phyloP scores from a whole-genome alignment of 2,797 vertebrate species.

The Lycodopsis pacificus region DNA sequence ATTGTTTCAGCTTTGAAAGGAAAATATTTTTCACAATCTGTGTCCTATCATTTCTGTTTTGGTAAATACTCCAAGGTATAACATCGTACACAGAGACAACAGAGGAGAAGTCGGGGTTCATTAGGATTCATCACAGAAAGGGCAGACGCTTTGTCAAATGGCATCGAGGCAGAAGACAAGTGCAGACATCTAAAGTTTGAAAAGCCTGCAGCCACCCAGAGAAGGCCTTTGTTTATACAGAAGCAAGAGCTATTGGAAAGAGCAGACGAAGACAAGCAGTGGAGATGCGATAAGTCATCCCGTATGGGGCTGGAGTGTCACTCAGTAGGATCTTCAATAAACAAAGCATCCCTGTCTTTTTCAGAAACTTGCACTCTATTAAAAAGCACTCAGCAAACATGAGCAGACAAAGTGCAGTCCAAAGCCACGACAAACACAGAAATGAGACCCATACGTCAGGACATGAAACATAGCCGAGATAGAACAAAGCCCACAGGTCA shows the following conservation, averaged over 20 bases:
- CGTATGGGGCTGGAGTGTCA: constrained; percentile 15
- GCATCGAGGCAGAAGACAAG: constrained; percentile 37
- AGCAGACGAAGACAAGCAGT: neutral
- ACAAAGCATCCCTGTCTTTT: constrained; percentile 8
- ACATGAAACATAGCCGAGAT: constrained; percentile 32
- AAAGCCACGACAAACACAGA: constrained; percentile 19
- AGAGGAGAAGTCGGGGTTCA: constrained; percentile 24
- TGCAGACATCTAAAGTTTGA: constrained; percentile 48
- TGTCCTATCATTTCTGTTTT: neutral
- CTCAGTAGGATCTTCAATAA: constrained; percentile 34
- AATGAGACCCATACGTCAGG: constrained; percentile 24
- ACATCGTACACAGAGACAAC: neutral
- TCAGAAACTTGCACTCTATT: constrained; percentile 8
- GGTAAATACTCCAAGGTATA: neutral
- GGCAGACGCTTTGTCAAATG: constrained; percentile 20
- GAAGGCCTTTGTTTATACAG: constrained; percentile 35
- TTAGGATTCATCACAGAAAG: constrained; percentile 22
- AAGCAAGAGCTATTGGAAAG: constrained; percentile 35
- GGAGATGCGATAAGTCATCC: constrained; percentile 28
- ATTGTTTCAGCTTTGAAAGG: neutral
- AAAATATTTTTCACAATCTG: neutral
- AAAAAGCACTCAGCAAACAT: constrained; percentile 15
- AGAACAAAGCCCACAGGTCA: constrained; percentile 35
- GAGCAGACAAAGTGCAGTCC: neutral
- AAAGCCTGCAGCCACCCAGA: constrained; percentile 30